Evolutionary conservation across 2,888 invertebrate genomes (phyloP), one percentile per base, ranked within the genome.

Genomic region (Limnephilus marmoratus): DNA sequence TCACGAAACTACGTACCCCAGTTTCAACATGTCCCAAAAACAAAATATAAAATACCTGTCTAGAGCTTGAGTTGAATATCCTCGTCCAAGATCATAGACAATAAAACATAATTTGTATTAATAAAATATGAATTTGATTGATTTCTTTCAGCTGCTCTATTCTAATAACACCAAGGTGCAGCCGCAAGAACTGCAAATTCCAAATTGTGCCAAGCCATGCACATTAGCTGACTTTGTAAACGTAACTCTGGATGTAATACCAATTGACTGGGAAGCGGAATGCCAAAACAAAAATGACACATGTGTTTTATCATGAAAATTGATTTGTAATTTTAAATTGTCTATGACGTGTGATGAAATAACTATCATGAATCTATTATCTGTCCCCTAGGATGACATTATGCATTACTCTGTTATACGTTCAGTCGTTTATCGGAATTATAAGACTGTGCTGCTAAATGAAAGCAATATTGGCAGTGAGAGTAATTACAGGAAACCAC

Each of bases 181-280:
- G 18, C 97, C 97, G 0, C 95, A 96, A 94, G 96, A 96, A 94
- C 95, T 98, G 93, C 95, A 95, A 91, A 95, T 97, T 94, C 96
- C 97, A 0, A 96, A 97, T 93, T 98, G 98, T 94, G 95, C 95
- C 89, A 95, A 96, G 45, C 97, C 97, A 0, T 98, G 98, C 94
- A 95, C 96, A 4, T 95, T 98, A 93, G 95, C 94, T 0, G 95
- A 96, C 92, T 97, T 98, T 94, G 95, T 95, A 13, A 94, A 95
- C 53, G 95, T 97, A 31, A 95, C 97, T 93, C 95, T 96, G 90
- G 95, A 96, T 87, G 95, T 97, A 18, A 95, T 97, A 89, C 97
- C 98, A 0, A 94, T 95, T 1, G 96, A 98, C 94, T 98, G 98
- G 97, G 97, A 97, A 92, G 95, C 96, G 15, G 97, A 97, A 94